Base-by-base conservation (phyloP, 2,113 vertebrate genomes). In the Silurus asotus region DNA sequence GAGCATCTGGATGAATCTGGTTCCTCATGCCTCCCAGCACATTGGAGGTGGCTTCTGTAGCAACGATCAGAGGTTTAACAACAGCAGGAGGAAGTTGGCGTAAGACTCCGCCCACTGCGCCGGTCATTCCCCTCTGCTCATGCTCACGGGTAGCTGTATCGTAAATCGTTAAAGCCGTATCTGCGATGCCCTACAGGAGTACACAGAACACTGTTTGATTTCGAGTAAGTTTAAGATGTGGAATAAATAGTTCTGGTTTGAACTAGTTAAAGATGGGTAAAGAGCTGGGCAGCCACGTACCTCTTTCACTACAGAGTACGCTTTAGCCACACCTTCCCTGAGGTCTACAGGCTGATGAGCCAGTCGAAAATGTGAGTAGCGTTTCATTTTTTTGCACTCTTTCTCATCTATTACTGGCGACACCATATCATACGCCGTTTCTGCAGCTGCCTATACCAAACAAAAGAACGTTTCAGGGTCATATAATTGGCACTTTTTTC, bases 391-490 rank as follows among this genome's bases (percentile, higher is more conserved):
- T 87, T 95, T 98, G 55, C 94, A 91, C 85, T 98, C 96, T 45
- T 94, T 92, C 61, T 97, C 96, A 88, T 96, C 96, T 2, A 96
- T 94, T 3, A 97, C 97, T 0, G 98, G 97, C 85, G 98, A 99
- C 2, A 99, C 97, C 98, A 99, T 99, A 91, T 99, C 97, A 88
- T 99, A 99, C 0, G 98, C 97, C 0, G 97, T 99, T 94, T 99
- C 98, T 86, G 98, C 98, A 49, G 98, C 98, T 5, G 97, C 97
- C 98, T 99, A 67, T 28, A 85, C 48, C 55, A 48, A 79, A 83
- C 84, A 17, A 86, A 58, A 80, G 20, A 61, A 58, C 80, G 10
- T 28, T 49, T 28, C 28, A 61, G 10, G 6, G 76, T 79, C 15
- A 79, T 58, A 37, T 37, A 28, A 2, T 58, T 58, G 14, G 8